Base-by-base conservation (phyloP, 2,888 invertebrate genomes). In the Leptinotarsa peninsularis region DNA sequence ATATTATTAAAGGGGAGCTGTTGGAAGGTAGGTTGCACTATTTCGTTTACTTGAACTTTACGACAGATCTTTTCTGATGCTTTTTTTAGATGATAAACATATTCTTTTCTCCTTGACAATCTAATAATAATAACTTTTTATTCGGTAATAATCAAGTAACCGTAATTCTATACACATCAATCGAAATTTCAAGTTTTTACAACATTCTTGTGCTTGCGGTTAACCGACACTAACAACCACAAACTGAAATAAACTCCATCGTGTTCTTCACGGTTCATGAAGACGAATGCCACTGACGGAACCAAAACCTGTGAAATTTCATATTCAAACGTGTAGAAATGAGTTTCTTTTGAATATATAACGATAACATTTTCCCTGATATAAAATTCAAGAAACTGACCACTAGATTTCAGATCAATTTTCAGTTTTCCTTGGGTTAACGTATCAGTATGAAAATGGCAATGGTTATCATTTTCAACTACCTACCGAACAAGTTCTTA, bases 251-350 rank as follows among this genome's bases (percentile, higher is more conserved):
- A 79, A 82, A 83, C 80, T 83, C 78, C 83, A 81, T 81, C 80
- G 81, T 84, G 85, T 82, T 82, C 85, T 83, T 84, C 86, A 83
- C 82, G 83, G 75, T 83, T 74, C 60, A 74, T 80, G 81, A 77
- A 79, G 82, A 81, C 81, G 80, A 85, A 85, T 85, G 85, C 84
- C 85, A 84, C 52, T 73, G 76, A 76, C 73, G 71, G 73, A 70
- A 67, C 73, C 73, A 73, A 73, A 73, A 76, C 71, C 71, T 60
- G 18, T 54, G 27, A 50, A 50, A 21, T 21, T 23, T 60, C 15
- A 27, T 60, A 23, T 15, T 21, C 10, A 15, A 58, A 18, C 14
- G 15, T 23, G 15, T 15, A 14, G 23, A 15, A 60, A 60, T 21
- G 23, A 60, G 58, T 27, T 23, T 23, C 27, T 17, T 23, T 60